Conservation (phyloP, 2,888 invertebrate species). For the Tinea semifulvella region DNA sequence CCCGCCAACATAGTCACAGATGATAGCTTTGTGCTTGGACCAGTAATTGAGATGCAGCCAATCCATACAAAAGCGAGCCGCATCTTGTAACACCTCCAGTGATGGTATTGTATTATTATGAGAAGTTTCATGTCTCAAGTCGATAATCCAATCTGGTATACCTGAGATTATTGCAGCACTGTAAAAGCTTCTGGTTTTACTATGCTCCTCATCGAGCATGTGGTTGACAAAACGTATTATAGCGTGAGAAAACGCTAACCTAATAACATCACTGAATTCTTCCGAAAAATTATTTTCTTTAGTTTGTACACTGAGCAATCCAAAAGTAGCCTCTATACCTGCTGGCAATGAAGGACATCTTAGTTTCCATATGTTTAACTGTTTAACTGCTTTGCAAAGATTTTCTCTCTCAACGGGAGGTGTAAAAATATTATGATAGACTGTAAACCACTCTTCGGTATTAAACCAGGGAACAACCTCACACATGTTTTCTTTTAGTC, state of each 20-base stretch:
- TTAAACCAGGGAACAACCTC: constrained; percentile 50
- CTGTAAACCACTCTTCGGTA: constrained; percentile 60
- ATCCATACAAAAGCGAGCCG: constrained; percentile 67
- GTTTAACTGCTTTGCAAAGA: constrained; percentile 37
- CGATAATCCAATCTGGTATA: constrained; percentile 83
- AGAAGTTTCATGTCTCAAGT: constrained; percentile 79
- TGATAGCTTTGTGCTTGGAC: constrained; percentile 59
- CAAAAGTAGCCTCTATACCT: constrained; percentile 69
- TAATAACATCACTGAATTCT: constrained; percentile 43
- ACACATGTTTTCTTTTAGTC: background rate
- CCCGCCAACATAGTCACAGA: constrained; percentile 50
- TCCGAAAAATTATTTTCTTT: constrained; percentile 34
- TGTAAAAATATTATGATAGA: constrained; percentile 32
- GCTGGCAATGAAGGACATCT: constrained; percentile 64
- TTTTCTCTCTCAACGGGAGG: constrained; percentile 32
- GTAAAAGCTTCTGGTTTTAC: constrained; percentile 60
- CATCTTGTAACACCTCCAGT: constrained; percentile 68
- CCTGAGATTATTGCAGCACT: constrained; percentile 70
- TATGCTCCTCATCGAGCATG: constrained; percentile 64
- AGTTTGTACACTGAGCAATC: constrained; percentile 60
- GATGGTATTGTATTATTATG: constrained; percentile 76
- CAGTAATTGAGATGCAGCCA: constrained; percentile 78
- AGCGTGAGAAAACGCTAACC: constrained; percentile 69
- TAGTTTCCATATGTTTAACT: constrained; percentile 66
- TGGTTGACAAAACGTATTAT: constrained; percentile 74